Evolutionary conservation across 2,888 invertebrate genomes (phyloP), one percentile per base, ranked within the genome.

Genomic region (Meta bourneti): DNA sequence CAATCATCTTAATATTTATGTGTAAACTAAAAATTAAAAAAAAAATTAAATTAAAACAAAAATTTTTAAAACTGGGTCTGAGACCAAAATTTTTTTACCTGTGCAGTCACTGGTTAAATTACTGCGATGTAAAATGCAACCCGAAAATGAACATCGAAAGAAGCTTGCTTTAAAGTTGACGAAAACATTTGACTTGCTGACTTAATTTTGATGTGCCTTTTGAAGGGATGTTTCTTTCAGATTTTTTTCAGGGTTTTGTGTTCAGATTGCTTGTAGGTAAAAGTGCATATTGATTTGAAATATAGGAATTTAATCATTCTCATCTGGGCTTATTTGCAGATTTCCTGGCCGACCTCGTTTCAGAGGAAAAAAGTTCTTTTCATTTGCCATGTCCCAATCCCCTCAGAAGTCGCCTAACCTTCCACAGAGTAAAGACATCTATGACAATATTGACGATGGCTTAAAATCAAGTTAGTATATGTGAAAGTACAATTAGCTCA

Each of bases 281-380:
- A n/a, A n/a, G n/a, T n/a, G n/a, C n/a, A n/a, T n/a, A n/a, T n/a
- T n/a, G n/a, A n/a, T n/a, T n/a, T n/a, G n/a, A n/a, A n/a, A n/a
- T n/a, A n/a, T 34, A 74, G 34, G 48, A 71, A 19, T 71, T 71
- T 9, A n/a, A 72, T 72, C 9, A 7, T 69, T 20, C 4, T 51
- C 7, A 49, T 79, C 48, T 20, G 9, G 19, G 20, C 69, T 20
- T 80, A 19, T 79, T 79, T 69, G 13, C 48, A 92, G 93, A 20
- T 93, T 93, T 92, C 93, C 93, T 61, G 93, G 93, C 52, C 90
- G 93, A 7, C 93, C 93, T 16, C 75, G 93, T 11, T 90, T 90
- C 82, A 79, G 91, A 72, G 90, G 84, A 20, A 79, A 91, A 79
- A 92, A 92, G 71, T 82, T 86, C 69, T 79, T 70, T 11, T 89